Percentiles rank a stretch among this genome's conserved stretches.
phyloP scores from a whole-genome alignment of 1,140 invertebrate genomes.

The Drosophila trapezifrons region DNA sequence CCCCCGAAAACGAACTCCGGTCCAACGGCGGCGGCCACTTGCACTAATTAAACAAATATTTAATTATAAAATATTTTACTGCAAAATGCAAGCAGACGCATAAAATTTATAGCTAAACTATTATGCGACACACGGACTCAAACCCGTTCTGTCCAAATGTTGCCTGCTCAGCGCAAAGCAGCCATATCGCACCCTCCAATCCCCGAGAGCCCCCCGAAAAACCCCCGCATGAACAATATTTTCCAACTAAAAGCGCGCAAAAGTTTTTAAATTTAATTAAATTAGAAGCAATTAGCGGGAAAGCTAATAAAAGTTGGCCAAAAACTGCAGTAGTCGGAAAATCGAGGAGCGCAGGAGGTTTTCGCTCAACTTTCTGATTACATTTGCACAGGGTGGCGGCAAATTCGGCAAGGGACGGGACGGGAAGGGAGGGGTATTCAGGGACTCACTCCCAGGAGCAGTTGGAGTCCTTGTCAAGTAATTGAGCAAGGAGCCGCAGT shows the following conservation, averaged over 20 bases:
- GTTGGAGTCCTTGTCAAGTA: slow-evolving; percentile 51
- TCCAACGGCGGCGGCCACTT: slow-evolving; percentile 43
- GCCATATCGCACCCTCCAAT: background rate
- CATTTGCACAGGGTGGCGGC: slow-evolving; percentile 1
- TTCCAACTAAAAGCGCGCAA: slow-evolving; percentile 73
- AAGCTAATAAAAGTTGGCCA: slow-evolving; percentile 79
- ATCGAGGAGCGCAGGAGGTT: slow-evolving; percentile 32
- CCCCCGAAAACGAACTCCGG: slow-evolving; percentile 5
- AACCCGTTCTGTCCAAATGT: slow-evolving; percentile 29
- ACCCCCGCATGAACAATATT: slow-evolving; percentile 67
- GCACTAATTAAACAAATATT: slow-evolving; percentile 82
- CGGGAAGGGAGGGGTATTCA: too few relatives aligned
- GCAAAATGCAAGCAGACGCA: slow-evolving; percentile 76
- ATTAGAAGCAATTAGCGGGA: slow-evolving; percentile 80
- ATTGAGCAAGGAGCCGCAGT: slow-evolving; percentile 67
- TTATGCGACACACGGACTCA: slow-evolving; percentile 56
- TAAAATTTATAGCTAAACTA: slow-evolving; percentile 81
- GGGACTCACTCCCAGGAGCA: background rate
- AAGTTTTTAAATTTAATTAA: slow-evolving; percentile 82
- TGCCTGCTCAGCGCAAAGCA: slow-evolving; percentile 49
- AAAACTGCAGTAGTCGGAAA: slow-evolving; percentile 61
- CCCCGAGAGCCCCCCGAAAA: slow-evolving; percentile 13
- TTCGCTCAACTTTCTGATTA: slow-evolving; percentile 43
- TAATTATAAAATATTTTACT: slow-evolving; percentile 82
- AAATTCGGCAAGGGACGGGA: background rate